phyloP scores from a whole-genome alignment of 2,888 invertebrate species.

The Thelaira solivaga region DNA sequence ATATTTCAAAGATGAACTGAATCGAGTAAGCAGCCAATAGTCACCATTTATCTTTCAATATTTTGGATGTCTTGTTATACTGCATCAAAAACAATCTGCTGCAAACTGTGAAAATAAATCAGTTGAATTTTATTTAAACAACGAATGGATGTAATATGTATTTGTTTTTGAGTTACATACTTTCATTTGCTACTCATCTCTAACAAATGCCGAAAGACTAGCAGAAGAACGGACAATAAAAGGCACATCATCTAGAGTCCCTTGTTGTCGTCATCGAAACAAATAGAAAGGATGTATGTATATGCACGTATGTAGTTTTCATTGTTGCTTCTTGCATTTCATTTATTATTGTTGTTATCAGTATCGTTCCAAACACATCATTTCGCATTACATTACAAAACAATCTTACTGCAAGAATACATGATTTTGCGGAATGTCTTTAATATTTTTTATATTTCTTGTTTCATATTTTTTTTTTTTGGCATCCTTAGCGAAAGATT shows the following conservation, averaged over 20 bases:
- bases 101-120: constrained; percentile 77
- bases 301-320: no score
- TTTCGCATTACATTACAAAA: constrained; percentile 64
- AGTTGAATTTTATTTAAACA: constrained; percentile 69
- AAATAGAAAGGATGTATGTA: constrained; percentile 31
- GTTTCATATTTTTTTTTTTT: constrained; percentile 61
- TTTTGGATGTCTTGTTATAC: constrained; percentile 67
- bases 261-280: constrained; percentile 48
- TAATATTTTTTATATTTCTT: constrained; percentile 34
- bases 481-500: constrained; percentile 77
- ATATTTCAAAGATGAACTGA: constrained; percentile 33
- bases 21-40: constrained; percentile 66
- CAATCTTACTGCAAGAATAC: constrained; percentile 60
- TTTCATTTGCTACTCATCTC: constrained; percentile 40
- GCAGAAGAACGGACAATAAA: background rate
- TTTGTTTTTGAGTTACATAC: constrained; percentile 46
- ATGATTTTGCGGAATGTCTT: constrained; percentile 53
- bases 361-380: constrained; percentile 59
- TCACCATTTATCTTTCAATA: constrained; percentile 72
- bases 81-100: constrained; percentile 74
- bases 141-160: constrained; percentile 60
- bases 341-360: constrained; percentile 31
- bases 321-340: no score
- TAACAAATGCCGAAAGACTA: constrained; percentile 41
- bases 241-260: constrained; percentile 46